Percentiles rank a stretch among this genome's conserved stretches.
phyloP scores from a whole-genome alignment of 1,140 invertebrate genomes.

The Brachionus asplanchnoidis region DNA sequence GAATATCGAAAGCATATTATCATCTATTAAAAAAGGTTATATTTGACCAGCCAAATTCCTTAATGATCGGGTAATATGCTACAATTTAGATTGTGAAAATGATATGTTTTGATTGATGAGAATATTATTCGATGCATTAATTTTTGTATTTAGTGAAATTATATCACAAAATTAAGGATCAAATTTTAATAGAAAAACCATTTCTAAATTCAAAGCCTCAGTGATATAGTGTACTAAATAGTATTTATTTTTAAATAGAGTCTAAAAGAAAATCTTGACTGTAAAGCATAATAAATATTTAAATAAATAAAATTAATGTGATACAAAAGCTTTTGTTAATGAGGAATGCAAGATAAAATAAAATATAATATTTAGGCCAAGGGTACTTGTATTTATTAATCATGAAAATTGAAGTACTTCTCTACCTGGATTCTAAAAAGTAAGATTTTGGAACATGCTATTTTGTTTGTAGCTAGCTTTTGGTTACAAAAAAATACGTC shows the following conservation, averaged over 20 bases:
- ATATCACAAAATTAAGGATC: background rate
- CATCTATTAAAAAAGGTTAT: background rate
- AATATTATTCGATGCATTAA: background rate
- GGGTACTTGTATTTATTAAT: background rate
- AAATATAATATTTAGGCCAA: background rate
- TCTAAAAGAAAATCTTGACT: too few species aligned
- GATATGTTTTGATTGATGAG: background rate
- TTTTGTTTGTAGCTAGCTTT: background rate
- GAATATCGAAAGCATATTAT: background rate
- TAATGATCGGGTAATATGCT: background rate
- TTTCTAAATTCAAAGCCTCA: background rate
- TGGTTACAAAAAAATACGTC: background rate
- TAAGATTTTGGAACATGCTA: background rate
- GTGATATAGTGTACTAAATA: background rate
- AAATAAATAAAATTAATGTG: background rate
- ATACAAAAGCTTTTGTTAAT: background rate
- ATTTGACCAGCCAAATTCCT: background rate
- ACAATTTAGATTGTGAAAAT: background rate
- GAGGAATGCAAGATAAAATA: background rate
- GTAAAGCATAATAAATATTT: too few species aligned
- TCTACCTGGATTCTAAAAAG: background rate
- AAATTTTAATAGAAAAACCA: background rate
- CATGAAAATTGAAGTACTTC: background rate
- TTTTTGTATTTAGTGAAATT: background rate
- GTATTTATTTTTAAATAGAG: too few species aligned